phyloP scores from a whole-genome alignment of 2,113 vertebrate genomes.

The Alaudala cheleensis region DNA sequence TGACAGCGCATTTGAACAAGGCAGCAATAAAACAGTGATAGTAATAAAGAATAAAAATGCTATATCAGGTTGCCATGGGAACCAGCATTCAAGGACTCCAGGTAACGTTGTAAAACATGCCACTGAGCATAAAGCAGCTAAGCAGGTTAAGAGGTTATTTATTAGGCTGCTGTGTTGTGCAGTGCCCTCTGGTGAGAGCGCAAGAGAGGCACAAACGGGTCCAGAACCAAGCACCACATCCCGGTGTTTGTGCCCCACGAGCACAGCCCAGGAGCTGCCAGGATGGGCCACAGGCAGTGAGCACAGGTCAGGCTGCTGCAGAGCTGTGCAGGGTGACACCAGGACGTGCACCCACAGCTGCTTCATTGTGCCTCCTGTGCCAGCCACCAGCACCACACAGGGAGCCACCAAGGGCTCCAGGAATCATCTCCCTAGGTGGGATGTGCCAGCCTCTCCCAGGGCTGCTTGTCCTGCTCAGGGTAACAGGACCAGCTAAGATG shows the following conservation, averaged over 20 bases:
- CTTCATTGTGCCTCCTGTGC: rapidly evolving
- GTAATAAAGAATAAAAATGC: constrained; percentile 75
- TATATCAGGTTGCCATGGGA: constrained; percentile 69
- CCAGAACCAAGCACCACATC: not conserved
- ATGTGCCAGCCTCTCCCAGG: not conserved
- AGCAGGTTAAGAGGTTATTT: constrained; percentile 76
- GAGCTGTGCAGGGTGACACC: not conserved
- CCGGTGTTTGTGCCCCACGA: rapidly evolving
- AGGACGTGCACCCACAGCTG: not conserved
- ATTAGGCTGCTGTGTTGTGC: constrained; percentile 60
- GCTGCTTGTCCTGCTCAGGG: not conserved
- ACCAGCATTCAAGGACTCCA: constrained; percentile 73
- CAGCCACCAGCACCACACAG: not conserved
- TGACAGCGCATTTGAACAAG: constrained; percentile 67
- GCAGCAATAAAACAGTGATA: constrained; percentile 72
- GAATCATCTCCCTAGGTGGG: not conserved
- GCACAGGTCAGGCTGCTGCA: not conserved
- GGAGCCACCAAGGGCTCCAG: rapidly evolving
- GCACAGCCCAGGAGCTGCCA: rapidly evolving
- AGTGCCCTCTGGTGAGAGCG: constrained; percentile 72
- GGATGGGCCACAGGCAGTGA: not conserved
- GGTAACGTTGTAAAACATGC: constrained; percentile 73
- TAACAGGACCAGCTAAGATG: not conserved
- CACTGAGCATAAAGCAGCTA: constrained; percentile 70
- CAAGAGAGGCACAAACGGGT: not conserved